Percentiles rank a stretch among this genome's conserved stretches.
Evolutionary conservation across 1,140 invertebrate species (phyloP).

Genomic region (Gonatopus flavifemur): DNA sequence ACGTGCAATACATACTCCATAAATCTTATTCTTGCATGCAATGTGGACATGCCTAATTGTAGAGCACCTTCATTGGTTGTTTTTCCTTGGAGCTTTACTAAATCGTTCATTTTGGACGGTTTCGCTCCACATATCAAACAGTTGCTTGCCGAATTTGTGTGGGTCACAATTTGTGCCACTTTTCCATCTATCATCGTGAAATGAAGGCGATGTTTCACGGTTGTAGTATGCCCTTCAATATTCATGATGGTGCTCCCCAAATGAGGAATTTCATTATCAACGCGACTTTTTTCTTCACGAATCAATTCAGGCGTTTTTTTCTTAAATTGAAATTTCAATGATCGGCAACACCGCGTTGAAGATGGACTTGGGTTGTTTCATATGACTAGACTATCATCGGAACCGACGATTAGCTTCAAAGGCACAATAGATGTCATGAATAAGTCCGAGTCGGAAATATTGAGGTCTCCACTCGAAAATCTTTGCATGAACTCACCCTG

Average conservation of each 20-base stretch:
- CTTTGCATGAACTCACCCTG: not conserved
- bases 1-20: conserved; percentile 7
- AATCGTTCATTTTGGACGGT: not conserved
- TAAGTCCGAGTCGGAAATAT: conserved; percentile 7
- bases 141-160: not conserved
- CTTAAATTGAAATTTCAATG: conserved; percentile 4
- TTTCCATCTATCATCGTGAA: conserved; percentile 11
- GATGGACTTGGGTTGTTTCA: conserved; percentile 5
- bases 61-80: not conserved
- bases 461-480: not conserved
- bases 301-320: not conserved
- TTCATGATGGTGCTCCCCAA: not conserved
- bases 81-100: not conserved
- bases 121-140: conserved; percentile 1
- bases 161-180: conserved; percentile 6
- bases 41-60: too few species aligned
- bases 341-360: conserved; percentile 6
- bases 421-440: conserved; percentile 6
- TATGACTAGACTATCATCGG: not conserved
- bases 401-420: not conserved
- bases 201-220: not conserved
- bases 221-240: not conserved
- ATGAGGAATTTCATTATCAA: conserved; percentile 4
- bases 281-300: not conserved
- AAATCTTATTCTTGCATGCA: conserved; percentile 2